Evolutionary conservation across 2,888 invertebrate genomes (phyloP).

Genomic region (Auanema sp.): DNA sequence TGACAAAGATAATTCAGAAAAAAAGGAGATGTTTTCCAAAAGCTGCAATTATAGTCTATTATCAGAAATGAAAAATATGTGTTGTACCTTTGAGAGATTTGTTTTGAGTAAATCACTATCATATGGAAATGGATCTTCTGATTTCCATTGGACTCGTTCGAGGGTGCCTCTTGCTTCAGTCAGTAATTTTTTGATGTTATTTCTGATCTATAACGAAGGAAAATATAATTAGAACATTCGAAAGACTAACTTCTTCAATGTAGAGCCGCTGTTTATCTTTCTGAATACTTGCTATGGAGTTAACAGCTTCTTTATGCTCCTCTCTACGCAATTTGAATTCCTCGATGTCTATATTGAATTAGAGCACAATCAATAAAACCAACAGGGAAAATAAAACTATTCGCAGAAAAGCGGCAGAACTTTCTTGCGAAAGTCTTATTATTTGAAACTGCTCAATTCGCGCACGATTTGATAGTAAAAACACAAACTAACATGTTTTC

Average conservation of each 20-base stretch:
- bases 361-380: too few species aligned
- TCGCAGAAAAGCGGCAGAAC: too few species aligned
- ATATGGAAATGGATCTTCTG: conserved; percentile 30
- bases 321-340: conserved; percentile 19
- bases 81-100: conserved; percentile 26
- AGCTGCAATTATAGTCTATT: conserved; percentile 15
- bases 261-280: conserved; percentile 22
- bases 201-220: conserved; percentile 22
- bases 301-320: conserved; percentile 25
- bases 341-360: background rate
- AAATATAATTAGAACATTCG: background rate
- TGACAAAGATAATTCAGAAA: conserved; percentile 29
- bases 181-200: conserved; percentile 29
- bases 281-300: conserved; percentile 24
- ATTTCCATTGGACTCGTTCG: conserved; percentile 26
- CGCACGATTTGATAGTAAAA: too few species aligned
- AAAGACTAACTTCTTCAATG: conserved; percentile 27
- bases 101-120: conserved; percentile 29
- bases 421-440: too few species aligned
- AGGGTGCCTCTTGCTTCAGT: conserved; percentile 25
- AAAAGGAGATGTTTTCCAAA: conserved; percentile 37
- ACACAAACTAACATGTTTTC: too few species aligned
- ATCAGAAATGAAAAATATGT: background rate
- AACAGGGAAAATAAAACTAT: too few species aligned
- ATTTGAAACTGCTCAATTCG: too few species aligned